These are phyloP conservation scores for Cervus canadensis DNA, from an alignment of 2,113 vertebrate species.

Conservation along the genomic window DNA sequence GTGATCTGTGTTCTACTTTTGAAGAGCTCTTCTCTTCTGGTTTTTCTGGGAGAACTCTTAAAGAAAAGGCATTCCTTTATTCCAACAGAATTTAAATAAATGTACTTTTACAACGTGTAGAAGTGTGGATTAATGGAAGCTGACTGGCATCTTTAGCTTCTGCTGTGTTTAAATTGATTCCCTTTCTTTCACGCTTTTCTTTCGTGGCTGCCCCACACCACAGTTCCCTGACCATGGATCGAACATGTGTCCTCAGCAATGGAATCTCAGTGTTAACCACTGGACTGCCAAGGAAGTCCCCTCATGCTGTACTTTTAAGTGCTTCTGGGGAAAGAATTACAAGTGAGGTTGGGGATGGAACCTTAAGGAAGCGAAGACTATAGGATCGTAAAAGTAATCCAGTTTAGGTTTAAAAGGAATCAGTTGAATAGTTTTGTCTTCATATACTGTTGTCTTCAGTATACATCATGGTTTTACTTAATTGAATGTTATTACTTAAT, in stretches of 20 bases:
- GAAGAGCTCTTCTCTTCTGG: not conserved
- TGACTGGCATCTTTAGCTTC: not conserved
- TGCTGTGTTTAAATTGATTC: not conserved
- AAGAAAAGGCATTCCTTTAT: constrained; percentile 13
- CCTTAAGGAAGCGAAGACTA: not conserved
- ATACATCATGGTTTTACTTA: constrained; percentile 84
- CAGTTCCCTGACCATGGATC: not conserved
- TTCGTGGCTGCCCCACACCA: not conserved
- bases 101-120: not conserved
- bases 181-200: not conserved
- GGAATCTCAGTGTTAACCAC: not conserved
- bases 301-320: not conserved
- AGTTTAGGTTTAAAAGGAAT: not conserved
- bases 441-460: constrained; percentile 82
- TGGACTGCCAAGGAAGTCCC: not conserved
- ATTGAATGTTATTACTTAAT: constrained; percentile 82
- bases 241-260: not conserved
- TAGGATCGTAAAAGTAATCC: not conserved
- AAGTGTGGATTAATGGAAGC: not conserved
- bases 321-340: not conserved
- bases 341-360: not conserved
- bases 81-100: not conserved
- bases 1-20: not conserved
- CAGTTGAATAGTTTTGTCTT: constrained; percentile 78
- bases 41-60: not conserved